phyloP scores from a whole-genome alignment of 2,113 vertebrate species.

The Silurus glanis region DNA sequence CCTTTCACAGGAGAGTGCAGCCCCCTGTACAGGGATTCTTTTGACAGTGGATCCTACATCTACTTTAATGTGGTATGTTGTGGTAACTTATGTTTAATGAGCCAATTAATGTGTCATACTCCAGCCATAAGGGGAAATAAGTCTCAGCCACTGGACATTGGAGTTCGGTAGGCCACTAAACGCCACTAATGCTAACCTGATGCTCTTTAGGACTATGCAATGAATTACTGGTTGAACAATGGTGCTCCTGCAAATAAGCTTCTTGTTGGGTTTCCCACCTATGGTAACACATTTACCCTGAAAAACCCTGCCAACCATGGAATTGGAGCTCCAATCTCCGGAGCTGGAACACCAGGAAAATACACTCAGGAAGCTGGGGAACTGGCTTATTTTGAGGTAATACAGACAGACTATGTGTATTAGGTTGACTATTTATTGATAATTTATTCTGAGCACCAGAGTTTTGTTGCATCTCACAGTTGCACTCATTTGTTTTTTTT shows the following conservation, averaged over 20 bases:
- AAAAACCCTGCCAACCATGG: constrained; percentile 52
- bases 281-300: constrained; percentile 68
- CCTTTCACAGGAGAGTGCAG: constrained; percentile 69
- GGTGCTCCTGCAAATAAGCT: constrained; percentile 68
- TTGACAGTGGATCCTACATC: constrained; percentile 56
- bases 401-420: neutral
- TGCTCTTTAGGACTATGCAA: constrained; percentile 62
- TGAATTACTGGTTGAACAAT: constrained; percentile 62
- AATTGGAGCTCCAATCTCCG: constrained; percentile 60
- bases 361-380: constrained; percentile 68
- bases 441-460: neutral
- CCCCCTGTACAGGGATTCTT: constrained; percentile 63
- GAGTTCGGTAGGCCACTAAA: neutral
- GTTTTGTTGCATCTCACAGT: neutral
- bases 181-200: neutral
- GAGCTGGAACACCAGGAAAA: constrained; percentile 61
- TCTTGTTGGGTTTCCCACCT: constrained; percentile 68
- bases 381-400: constrained; percentile 72
- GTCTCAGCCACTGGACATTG: neutral
- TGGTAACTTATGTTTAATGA: neutral
- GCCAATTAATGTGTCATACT: neutral
- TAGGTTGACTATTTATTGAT: neutral
- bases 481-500: neutral
- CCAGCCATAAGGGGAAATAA: neutral
- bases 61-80: constrained; percentile 38